Evolutionary conservation across 2,797 vertebrate species (phyloP).

Genomic region (Manis javanica): DNA sequence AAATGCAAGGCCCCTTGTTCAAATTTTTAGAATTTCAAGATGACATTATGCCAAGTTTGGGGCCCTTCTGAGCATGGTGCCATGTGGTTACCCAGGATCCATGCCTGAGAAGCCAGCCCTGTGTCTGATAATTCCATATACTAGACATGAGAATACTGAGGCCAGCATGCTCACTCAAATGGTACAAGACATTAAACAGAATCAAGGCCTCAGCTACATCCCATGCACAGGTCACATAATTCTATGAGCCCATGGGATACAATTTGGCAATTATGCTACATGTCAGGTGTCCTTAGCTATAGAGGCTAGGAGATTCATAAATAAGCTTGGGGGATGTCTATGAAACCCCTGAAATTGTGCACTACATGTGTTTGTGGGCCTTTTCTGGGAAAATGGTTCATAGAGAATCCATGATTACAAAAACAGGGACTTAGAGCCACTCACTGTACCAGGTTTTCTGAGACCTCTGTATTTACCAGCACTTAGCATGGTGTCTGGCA

Average conservation of each 20-base stretch:
- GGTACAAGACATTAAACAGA: fast-evolving
- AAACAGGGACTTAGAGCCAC: background rate
- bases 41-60: fast-evolving
- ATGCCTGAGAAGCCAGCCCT: background rate
- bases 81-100: no score
- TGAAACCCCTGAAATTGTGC: background rate
- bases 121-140: background rate
- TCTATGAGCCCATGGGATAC: background rate
- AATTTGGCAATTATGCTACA: background rate
- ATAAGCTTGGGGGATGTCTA: background rate
- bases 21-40: background rate
- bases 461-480: background rate
- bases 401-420: background rate
- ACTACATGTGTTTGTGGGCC: no score
- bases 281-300: background rate
- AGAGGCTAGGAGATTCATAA: background rate
- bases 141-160: background rate
- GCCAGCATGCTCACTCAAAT: background rate
- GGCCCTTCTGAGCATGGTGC: background rate
- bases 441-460: no score
- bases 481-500: fast-evolving
- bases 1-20: background rate
- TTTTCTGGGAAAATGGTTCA: background rate
- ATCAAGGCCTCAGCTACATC: background rate
- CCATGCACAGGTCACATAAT: background rate